Evolutionary conservation across 2,888 invertebrate genomes (phyloP).

Genomic region (Oligia strigilis): DNA sequence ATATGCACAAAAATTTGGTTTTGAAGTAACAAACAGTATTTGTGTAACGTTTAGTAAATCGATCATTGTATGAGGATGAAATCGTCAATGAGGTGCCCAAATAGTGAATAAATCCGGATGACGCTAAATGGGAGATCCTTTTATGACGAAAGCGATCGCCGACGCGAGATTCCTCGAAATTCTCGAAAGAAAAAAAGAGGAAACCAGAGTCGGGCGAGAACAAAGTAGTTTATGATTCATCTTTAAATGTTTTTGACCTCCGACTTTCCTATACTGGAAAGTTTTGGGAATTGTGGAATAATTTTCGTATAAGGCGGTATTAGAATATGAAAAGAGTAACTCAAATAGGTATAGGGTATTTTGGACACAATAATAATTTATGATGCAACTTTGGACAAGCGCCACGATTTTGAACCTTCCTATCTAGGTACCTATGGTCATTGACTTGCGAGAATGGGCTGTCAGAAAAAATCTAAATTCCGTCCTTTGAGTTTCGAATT

Average conservation of each 20-base stretch:
- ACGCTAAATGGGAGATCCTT: conserved; percentile 33
- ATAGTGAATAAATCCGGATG: conserved; percentile 8
- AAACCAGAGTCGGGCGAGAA: conserved; percentile 26
- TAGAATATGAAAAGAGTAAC: not conserved
- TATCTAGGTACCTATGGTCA: not conserved
- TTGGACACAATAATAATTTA: not conserved
- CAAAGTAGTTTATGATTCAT: conserved; percentile 53
- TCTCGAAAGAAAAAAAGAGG: conserved; percentile 30
- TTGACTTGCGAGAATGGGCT: not conserved
- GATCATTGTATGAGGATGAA: not conserved
- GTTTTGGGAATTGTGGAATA: not conserved
- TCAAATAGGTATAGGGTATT: not conserved
- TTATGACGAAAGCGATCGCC: conserved; percentile 29
- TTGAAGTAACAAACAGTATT: not conserved
- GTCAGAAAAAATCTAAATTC: conserved; percentile 1
- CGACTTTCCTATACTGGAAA: not conserved
- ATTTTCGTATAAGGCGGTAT: not conserved
- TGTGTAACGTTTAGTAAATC: not conserved
- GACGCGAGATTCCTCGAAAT: conserved; percentile 35
- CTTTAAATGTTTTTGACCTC: conserved; percentile 21
- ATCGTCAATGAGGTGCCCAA: not conserved
- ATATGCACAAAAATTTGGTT: not conserved
- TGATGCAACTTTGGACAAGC: not conserved
- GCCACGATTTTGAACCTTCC: not conserved
- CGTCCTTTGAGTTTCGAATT: not conserved